Base-by-base conservation (phyloP, 2,113 vertebrate genomes). In the Hydrochoerus hydrochaeris region DNA sequence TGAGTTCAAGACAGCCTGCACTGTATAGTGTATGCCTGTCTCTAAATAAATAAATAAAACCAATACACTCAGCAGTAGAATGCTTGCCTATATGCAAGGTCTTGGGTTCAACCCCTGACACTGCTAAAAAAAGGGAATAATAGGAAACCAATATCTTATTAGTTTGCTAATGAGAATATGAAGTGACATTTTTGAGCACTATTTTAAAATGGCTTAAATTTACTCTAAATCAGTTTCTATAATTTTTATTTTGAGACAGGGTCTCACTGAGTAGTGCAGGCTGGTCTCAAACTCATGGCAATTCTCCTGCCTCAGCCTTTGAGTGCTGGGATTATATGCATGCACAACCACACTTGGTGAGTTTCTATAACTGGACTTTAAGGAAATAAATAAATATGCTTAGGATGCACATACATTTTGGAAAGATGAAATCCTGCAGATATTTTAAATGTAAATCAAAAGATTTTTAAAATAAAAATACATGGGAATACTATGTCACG, bases 361-460 rank as follows among this genome's bases (percentile, higher is more conserved):
- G 57, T 58, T 58, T 32, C 32, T 90, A n/a, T 77, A 67, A 75
- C 49, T 67, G 12, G 16, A 88, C 10, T 38, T 38, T 32, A 81
- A 92, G 30, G 32, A 69, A 95, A 88, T 54, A 85, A 85, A 28
- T 3, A 3, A 38, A 38, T 73, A 57, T 49, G 8, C 35, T 65
- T 82, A 86, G 4, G 28, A 58, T 82, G 13, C 32, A 67, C 35
- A 28, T 62, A 65, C 75, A 75, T 85, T 94, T 26, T 77, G 1
- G 65, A 81, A 77, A 24, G 67, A 67, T 58, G 38, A 89, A 92
- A 96, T 83, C 69, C 1, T 94, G 58, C 32, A 80, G 93, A 85
- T 12, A 92, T 71, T 32, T 17, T 58, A 73, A 69, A 91, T 63
- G 60, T 11, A 63, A 11, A 94, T 63, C 77, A 62, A 85, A 81